Evolutionary conservation across 2,797 vertebrate genomes (phyloP).

Genomic region (Chaetodon trifasciatus): DNA sequence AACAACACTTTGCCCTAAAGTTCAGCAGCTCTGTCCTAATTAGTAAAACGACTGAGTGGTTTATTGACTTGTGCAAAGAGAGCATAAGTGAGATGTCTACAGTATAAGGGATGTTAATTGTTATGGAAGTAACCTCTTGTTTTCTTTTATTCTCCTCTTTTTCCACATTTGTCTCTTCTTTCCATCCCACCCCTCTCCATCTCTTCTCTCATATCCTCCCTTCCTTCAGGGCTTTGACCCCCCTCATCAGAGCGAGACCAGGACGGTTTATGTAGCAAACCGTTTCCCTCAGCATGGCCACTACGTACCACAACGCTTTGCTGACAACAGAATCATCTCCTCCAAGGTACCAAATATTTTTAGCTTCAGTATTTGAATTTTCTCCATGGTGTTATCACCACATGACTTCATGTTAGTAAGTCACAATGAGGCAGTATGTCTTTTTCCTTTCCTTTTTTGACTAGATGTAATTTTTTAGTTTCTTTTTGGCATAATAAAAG

Average conservation of each 20-base stretch:
- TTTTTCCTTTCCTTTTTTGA: neutral
- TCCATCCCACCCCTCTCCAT: neutral
- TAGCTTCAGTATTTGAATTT: neutral
- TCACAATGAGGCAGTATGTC: neutral
- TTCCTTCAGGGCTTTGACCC: slow-evolving; percentile 94
- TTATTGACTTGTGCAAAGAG: neutral
- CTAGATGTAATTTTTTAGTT: neutral
- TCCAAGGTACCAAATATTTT: slow-evolving; percentile 90
- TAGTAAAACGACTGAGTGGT: neutral
- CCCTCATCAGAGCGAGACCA: slow-evolving; percentile 96
- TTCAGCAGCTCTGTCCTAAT: neutral
- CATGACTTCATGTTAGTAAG: neutral
- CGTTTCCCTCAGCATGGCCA: slow-evolving; percentile 95
- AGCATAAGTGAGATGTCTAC: no score
- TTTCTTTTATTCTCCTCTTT: neutral
- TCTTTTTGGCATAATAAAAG: neutral
- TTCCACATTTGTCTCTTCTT: neutral
- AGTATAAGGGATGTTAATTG: neutral
- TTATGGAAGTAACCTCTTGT: slow-evolving; percentile 32
- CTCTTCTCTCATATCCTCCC: slow-evolving; percentile 10
- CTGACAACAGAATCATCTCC: slow-evolving; percentile 98
- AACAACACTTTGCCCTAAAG: neutral
- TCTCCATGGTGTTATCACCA: neutral
- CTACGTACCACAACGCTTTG: slow-evolving; percentile 96
- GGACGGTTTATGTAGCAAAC: slow-evolving; percentile 98